phyloP scores from a whole-genome alignment of 2,888 invertebrate genomes.

The Dynastes tityus region DNA sequence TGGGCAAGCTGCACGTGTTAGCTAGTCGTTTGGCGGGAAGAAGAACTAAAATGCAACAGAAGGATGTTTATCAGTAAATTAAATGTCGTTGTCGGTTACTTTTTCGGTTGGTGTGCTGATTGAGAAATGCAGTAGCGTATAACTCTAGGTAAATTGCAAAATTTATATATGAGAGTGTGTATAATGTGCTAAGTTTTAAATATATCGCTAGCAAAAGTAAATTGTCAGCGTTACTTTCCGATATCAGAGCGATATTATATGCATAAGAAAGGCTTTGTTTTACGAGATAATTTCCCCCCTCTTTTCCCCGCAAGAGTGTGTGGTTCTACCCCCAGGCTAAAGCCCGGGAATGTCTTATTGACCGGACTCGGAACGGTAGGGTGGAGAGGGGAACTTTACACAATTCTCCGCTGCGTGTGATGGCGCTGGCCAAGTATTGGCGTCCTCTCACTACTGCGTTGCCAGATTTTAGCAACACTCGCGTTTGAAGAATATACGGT shows the following conservation, averaged over 20 bases:
- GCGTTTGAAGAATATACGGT: slow-evolving; percentile 57
- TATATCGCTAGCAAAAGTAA: slow-evolving; percentile 32
- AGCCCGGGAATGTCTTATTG: slow-evolving; percentile 70
- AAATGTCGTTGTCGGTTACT: slow-evolving; percentile 32
- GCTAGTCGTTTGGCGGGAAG: slow-evolving; percentile 33
- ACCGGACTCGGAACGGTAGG: slow-evolving; percentile 65
- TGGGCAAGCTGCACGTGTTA: slow-evolving; percentile 35
- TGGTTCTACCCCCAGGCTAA: slow-evolving; percentile 61
- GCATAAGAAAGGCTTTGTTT: slow-evolving; percentile 55
- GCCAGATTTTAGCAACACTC: slow-evolving; percentile 69
- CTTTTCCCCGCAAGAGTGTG: slow-evolving; percentile 47
- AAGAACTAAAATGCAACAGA: slow-evolving; percentile 39
- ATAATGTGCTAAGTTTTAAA: slow-evolving; percentile 27
- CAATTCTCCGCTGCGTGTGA: slow-evolving; percentile 67
- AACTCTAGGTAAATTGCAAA: slow-evolving; percentile 24
- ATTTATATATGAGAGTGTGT: slow-evolving; percentile 20
- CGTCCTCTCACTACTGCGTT: slow-evolving; percentile 70
- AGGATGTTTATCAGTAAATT: slow-evolving; percentile 45
- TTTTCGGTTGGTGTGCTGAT: slow-evolving; percentile 39
- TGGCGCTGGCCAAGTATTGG: slow-evolving; percentile 68
- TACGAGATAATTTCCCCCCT: slow-evolving; percentile 55
- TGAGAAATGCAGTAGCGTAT: slow-evolving; percentile 24
- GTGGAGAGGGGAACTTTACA: slow-evolving; percentile 58
- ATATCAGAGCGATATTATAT: slow-evolving; percentile 45
- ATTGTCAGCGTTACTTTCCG: slow-evolving; percentile 43